Evolutionary conservation across 2,888 invertebrate genomes (phyloP).

Genomic region (Epinotia brunnichana): DNA sequence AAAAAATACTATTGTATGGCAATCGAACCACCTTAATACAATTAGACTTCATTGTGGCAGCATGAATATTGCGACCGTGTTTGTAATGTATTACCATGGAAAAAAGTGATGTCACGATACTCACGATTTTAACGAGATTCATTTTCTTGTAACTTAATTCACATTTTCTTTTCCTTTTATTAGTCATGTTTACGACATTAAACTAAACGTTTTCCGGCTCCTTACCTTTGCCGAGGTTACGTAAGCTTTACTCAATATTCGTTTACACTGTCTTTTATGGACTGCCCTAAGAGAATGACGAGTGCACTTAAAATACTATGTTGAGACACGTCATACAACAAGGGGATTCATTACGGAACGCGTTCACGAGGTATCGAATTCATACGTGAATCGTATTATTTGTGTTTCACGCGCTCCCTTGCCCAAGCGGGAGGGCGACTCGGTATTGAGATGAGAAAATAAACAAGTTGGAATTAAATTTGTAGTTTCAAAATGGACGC

Average conservation of each 20-base stretch:
- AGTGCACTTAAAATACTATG: constrained; percentile 14
- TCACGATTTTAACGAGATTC: constrained; percentile 10
- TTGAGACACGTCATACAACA: not conserved
- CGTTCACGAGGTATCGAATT: not conserved
- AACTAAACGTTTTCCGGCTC: constrained; percentile 16
- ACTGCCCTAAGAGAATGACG: constrained; percentile 7
- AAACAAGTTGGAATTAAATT: not conserved
- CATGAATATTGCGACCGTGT: constrained; percentile 9
- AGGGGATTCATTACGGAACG: not conserved
- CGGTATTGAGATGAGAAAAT: not conserved
- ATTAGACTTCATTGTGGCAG: not conserved
- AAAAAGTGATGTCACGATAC: constrained; percentile 15
- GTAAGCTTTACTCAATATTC: constrained; percentile 20
- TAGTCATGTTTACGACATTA: constrained; percentile 33
- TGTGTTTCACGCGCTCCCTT: not conserved
- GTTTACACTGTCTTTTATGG: constrained; percentile 24
- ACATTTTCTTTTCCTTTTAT: constrained; percentile 22
- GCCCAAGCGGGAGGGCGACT: not conserved
- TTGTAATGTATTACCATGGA: constrained; percentile 8
- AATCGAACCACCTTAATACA: too few species aligned
- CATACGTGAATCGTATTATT: not conserved
- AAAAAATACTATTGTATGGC: too few species aligned
- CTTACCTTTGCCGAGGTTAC: constrained; percentile 27
- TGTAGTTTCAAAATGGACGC: not conserved
- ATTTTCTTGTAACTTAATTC: constrained; percentile 16